Percentiles rank a stretch among this genome's conserved stretches.
Evolutionary conservation across 2,888 invertebrate genomes (phyloP).

Genomic region (Polymixis flavicincta): DNA sequence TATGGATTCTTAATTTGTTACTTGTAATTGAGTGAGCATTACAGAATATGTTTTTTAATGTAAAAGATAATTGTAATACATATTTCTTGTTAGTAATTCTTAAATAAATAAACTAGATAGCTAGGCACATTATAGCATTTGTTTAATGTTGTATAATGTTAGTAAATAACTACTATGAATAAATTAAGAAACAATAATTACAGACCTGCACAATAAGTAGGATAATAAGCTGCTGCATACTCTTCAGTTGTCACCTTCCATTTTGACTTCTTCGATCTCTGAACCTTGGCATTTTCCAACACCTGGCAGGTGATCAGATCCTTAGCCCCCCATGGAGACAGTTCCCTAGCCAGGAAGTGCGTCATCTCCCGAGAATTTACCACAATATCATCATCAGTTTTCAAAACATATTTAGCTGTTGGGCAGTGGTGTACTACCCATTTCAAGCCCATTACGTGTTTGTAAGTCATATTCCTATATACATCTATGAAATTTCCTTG

Average conservation of each 20-base stretch:
- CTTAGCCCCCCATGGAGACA: conserved; percentile 91
- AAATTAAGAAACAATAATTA: conserved; percentile 7
- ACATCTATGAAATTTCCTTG: conserved; percentile 95
- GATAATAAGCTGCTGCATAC: conserved; percentile 92
- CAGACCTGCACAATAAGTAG: conserved; percentile 93
- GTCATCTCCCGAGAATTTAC: conserved; percentile 92
- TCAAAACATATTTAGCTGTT: conserved; percentile 92
- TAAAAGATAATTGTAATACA: no score
- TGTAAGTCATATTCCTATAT: conserved; percentile 96
- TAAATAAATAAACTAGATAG: not conserved
- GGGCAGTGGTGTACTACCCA: conserved; percentile 94
- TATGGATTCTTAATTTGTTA: no score
- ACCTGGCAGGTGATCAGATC: conserved; percentile 92
- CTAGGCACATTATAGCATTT: not conserved
- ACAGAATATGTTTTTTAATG: no score
- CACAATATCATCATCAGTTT: conserved; percentile 94
- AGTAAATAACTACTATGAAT: not conserved
- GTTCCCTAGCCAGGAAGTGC: conserved; percentile 89
- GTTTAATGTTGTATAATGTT: not conserved
- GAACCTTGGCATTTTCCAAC: conserved; percentile 86
- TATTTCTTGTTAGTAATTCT: no score
- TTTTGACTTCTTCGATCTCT: conserved; percentile 92
- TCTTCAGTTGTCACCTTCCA: conserved; percentile 94
- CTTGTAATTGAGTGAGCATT: no score
- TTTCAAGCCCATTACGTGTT: conserved; percentile 95